These are phyloP conservation scores for Labia minor DNA, from an alignment of 2,888 invertebrate species.

Conservation along the genomic window DNA sequence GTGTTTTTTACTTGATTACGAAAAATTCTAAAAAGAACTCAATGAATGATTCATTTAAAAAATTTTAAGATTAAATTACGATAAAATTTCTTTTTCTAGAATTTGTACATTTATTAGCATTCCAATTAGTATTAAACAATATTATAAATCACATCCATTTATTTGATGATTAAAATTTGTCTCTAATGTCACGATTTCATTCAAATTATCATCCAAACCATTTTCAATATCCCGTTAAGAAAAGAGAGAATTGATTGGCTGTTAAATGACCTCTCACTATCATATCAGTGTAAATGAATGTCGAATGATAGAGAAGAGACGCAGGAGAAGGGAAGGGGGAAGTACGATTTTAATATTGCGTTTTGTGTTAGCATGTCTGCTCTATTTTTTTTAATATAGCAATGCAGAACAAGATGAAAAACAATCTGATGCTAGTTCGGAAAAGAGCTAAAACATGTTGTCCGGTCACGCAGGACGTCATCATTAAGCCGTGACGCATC, in stretches of 20 bases:
- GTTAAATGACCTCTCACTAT: background rate
- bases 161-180: no score
- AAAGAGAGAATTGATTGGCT: background rate
- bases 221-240: background rate
- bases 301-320: no score
- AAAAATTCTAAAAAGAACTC: no score
- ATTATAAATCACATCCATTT: no score
- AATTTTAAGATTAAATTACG: no score
- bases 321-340: no score
- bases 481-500: slow-evolving; percentile 7
- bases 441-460: slow-evolving; percentile 13
- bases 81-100: no score
- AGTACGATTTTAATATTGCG: no score
- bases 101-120: no score
- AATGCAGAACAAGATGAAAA: background rate
- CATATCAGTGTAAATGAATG: background rate
- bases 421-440: background rate
- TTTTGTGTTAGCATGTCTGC: background rate
- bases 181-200: background rate
- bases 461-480: slow-evolving; percentile 13
- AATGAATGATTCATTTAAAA: no score
- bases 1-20: no score
- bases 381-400: background rate
- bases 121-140: no score
- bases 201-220: background rate